phyloP scores from a whole-genome alignment of 2,797 vertebrate species.

The Thunnus albacares region DNA sequence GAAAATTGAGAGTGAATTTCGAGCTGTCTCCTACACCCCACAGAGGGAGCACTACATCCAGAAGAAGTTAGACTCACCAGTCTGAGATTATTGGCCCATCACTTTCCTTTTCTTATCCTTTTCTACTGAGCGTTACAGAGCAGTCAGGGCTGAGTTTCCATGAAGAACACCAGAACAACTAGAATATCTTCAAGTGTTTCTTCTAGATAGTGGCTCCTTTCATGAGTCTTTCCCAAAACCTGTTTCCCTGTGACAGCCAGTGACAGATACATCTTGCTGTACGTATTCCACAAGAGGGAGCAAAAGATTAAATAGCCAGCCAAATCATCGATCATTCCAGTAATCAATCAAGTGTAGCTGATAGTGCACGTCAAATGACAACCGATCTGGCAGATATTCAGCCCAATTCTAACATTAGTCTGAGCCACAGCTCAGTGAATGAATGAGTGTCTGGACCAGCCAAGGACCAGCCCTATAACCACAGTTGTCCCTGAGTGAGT shows the following conservation, averaged over 20 bases:
- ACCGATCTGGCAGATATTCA: too few relatives aligned
- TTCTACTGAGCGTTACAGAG: neutral
- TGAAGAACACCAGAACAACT: neutral
- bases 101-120: neutral
- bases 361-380: too few relatives aligned
- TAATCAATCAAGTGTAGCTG: too few relatives aligned
- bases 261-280: neutral
- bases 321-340: too few relatives aligned
- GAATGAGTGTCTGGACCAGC: too few relatives aligned
- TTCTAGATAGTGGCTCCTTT: neutral
- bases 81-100: conserved; percentile 6
- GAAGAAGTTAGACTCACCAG: neutral
- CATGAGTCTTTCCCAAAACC: neutral
- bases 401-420: too few relatives aligned
- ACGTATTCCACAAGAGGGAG: neutral
- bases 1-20: conserved; percentile 25
- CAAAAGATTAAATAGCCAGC: conserved; percentile 2
- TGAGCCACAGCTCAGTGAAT: too few relatives aligned
- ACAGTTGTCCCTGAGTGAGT: too few relatives aligned
- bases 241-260: neutral
- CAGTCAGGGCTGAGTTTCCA: neutral
- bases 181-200: neutral
- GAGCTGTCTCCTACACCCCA: conserved; percentile 1
- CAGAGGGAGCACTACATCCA: neutral
- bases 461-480: too few relatives aligned